These are phyloP conservation scores for Epistrophe eligans DNA, from an alignment of 2,888 invertebrate genomes.

Conservation along the genomic window DNA sequence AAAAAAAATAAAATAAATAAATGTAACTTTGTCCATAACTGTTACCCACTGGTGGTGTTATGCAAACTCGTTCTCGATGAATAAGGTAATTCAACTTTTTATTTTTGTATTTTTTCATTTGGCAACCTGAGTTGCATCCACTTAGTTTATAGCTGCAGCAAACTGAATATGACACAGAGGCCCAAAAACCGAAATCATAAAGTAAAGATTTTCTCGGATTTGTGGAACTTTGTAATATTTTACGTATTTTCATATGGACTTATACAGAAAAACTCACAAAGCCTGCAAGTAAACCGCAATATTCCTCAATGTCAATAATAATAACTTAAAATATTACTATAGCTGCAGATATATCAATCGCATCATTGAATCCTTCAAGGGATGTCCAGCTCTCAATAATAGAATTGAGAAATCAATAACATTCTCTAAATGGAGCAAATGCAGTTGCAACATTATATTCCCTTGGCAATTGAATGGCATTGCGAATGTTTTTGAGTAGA, in stretches of 20 bases:
- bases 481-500: slow-evolving; percentile 35
- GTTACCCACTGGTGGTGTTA: slow-evolving; percentile 41
- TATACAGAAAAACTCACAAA: slow-evolving; percentile 7
- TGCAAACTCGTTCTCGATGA: slow-evolving; percentile 54
- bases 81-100: slow-evolving; percentile 52
- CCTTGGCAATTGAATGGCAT: slow-evolving; percentile 58
- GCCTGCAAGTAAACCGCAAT: slow-evolving; percentile 55
- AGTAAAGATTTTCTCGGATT: slow-evolving; percentile 41
- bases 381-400: slow-evolving; percentile 51
- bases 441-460: slow-evolving; percentile 34
- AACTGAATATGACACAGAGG: slow-evolving; percentile 45
- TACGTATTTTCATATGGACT: background rate
- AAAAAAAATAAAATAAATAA: background rate
- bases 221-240: background rate
- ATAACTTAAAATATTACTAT: slow-evolving; percentile 41
- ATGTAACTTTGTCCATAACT: slow-evolving; percentile 48
- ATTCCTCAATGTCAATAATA: slow-evolving; percentile 57
- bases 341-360: background rate
- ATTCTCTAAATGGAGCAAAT: slow-evolving; percentile 51
- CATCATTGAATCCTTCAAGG: slow-evolving; percentile 44
- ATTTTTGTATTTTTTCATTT: slow-evolving; percentile 29
- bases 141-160: slow-evolving; percentile 49
- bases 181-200: slow-evolving; percentile 32
- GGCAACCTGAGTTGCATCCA: slow-evolving; percentile 47
- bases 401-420: slow-evolving; percentile 65